Conservation (phyloP, 1,140 invertebrate species). For the Zophobas morio region DNA sequence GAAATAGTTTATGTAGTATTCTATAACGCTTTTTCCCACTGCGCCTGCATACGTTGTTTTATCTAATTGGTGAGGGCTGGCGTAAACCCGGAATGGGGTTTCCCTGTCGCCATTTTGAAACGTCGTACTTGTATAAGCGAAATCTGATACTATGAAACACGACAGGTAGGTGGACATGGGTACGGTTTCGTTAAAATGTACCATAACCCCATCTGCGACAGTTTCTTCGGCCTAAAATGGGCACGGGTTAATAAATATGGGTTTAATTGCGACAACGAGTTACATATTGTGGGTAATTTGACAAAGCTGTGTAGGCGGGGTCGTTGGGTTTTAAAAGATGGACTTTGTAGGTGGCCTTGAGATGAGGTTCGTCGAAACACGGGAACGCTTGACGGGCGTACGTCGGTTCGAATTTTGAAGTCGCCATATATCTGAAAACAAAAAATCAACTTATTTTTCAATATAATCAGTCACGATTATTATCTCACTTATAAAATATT, state of each 20-base stretch:
- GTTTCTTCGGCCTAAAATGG: constrained; percentile 55
- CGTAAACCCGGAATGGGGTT: constrained; percentile 81
- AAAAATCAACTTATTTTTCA: no score
- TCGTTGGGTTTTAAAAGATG: constrained; percentile 79
- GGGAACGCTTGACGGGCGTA: constrained; percentile 94
- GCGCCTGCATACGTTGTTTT: constrained; percentile 87
- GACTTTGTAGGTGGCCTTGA: constrained; percentile 91
- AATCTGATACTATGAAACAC: constrained; percentile 94
- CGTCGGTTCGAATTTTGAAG: constrained; percentile 94
- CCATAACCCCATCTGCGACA: constrained; percentile 63
- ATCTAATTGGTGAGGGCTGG: constrained; percentile 80
- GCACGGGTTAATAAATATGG: no score
- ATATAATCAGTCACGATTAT: no score
- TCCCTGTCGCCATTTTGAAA: constrained; percentile 70
- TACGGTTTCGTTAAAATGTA: constrained; percentile 84
- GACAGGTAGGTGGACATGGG: constrained; percentile 94
- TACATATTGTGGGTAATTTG: constrained; percentile 82
- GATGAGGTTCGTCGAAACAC: constrained; percentile 95
- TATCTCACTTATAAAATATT: no score
- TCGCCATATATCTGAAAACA: constrained; percentile 81
- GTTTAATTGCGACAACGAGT: constrained; percentile 8
- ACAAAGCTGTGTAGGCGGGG: constrained; percentile 79
- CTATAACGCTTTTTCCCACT: constrained; percentile 83
- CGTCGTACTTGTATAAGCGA: constrained; percentile 73
- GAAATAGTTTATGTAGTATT: constrained; percentile 92